Base-by-base conservation (phyloP, 92 coral and sea anemone species). In the Plumapathes pennacea region DNA sequence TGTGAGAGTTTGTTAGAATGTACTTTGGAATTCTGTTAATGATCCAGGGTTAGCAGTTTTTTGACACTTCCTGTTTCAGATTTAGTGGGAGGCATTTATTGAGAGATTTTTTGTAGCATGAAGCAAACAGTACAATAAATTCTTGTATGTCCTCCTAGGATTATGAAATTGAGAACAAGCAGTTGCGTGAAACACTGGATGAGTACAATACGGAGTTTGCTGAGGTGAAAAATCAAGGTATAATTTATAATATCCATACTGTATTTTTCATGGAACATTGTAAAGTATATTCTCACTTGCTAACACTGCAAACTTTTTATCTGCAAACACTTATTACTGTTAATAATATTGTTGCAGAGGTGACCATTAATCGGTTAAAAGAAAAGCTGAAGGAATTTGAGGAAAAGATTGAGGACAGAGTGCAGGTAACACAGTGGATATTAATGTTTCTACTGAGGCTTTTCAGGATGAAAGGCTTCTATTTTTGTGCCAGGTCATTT, bases 161-260 rank as follows among this genome's bases (percentile, higher is more conserved):
- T 40, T 92, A 88, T 77, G 98, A 92, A 69, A 89, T 92, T 76
- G 98, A 92, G 63, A 92, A 90, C 72, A 92, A 92, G 51, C 83
- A 92, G 51, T 71, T 92, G 1, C 74, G 88, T 43, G 98, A 92
- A 44, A 92, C 98, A 24, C 49, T 92, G 34, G 89, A 88, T 11
- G 98, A 92, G 32, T 92, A 92, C 48, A 92, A 92, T 60, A 76
- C 94, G 34, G 98, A 92, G 65, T 92, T 92, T 92, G 98, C 98
- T 13, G 98, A 92, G 79, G 87, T 92, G 46, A 92, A 92, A 70
- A 92, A 92, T 64, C 98, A 92, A 77, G 98, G 98, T 92, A 62
- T 12, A 22, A 22, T 29, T 15, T 25, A 11, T 50, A 1, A 2
- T 45, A n/a, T 3, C 2, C 0, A 45, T 9, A 9, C 25, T 1